Percentiles rank a stretch among this genome's conserved stretches.
Conservation (phyloP, 2,113 vertebrate species). For the Lethenteron camtschaticum region DNA sequence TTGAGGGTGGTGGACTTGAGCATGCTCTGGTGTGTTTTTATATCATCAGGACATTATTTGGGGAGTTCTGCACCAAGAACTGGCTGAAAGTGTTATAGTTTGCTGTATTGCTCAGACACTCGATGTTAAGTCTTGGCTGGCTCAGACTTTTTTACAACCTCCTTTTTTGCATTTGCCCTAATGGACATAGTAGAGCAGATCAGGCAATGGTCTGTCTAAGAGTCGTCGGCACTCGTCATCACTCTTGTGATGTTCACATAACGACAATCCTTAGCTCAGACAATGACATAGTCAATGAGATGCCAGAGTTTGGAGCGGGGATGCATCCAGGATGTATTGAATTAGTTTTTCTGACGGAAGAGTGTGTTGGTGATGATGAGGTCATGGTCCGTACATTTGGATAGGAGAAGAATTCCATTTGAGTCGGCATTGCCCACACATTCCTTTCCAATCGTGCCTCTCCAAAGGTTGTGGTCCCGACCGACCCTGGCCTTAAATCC, state of each 20-base stretch:
- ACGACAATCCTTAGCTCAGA: neutral
- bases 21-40: neutral
- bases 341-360: neutral
- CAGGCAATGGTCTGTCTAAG: neutral
- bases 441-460: neutral
- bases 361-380: neutral
- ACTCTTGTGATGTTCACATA: neutral
- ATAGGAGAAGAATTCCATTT: neutral
- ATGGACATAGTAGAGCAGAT: neutral
- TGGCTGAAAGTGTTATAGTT: neutral
- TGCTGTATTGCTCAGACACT: neutral
- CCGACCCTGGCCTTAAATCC: neutral
- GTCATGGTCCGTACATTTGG: neutral
- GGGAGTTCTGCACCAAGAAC: neutral
- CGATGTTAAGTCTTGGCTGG: neutral
- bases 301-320: neutral
- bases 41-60: neutral
- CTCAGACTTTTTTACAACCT: neutral
- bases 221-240: neutral
- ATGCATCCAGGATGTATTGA: conserved; percentile 6
- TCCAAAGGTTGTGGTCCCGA: neutral
- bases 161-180: no score
- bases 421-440: neutral
- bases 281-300: neutral
- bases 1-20: neutral